These are phyloP conservation scores for Paraescarpia echinospica DNA, from an alignment of 1,140 invertebrate species.

Conservation along the genomic window DNA sequence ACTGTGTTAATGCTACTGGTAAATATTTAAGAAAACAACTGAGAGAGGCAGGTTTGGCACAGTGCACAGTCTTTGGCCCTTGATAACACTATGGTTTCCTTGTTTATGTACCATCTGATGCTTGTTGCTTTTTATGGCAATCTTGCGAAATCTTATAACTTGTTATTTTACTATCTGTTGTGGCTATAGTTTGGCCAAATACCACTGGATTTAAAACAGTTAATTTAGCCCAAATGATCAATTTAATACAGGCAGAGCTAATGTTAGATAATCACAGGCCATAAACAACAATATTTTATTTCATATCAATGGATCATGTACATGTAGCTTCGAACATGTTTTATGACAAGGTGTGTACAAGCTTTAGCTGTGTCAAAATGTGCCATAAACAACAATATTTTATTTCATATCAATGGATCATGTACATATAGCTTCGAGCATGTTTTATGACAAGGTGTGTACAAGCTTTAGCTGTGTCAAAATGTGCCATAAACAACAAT, in stretches of 20 bases:
- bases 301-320: neutral
- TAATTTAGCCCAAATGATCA: neutral
- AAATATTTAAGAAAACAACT: no score
- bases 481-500: neutral
- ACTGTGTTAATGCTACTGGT: no score
- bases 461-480: neutral
- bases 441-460: no score
- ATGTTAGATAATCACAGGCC: neutral
- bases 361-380: neutral
- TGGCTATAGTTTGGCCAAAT: neutral
- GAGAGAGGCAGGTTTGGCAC: no score
- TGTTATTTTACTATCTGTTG: neutral
- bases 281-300: neutral
- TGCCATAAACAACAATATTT: neutral
- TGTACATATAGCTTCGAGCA: neutral
- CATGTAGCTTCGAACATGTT: no score
- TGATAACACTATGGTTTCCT: no score
- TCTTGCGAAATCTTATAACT: neutral
- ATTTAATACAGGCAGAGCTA: neutral
- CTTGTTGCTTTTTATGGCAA: neutral
- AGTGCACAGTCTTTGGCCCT: no score
- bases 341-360: no score
- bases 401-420: neutral
- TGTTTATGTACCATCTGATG: no score
- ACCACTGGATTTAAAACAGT: neutral